Evolutionary conservation across 30 jellyfish, hydroid and myxozoan genomes (phyloP), one percentile per base, ranked within the genome.

Genomic region (Aurelia sp.): DNA sequence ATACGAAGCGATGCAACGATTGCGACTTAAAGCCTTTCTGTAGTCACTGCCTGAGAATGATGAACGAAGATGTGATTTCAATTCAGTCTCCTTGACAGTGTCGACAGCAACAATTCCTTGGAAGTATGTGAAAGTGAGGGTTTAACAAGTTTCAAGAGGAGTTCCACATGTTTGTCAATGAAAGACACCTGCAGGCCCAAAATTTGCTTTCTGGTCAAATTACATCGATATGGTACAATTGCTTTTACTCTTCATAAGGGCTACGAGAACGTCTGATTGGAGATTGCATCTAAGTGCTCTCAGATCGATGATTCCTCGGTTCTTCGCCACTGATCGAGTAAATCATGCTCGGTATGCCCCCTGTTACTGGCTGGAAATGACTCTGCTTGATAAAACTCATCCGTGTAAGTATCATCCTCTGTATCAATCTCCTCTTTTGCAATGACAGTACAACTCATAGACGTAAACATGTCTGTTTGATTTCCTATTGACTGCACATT

Each of bases 261-360:
- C 88, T 17, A 88, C 96, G 13, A 90, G 96, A 44, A 53, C 92
- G 59, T 52, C 83, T 19, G 81, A 88, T 72, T 88, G 96, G 92
- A 57, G 66, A 38, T 58, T 88, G 80, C 96, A 88, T 78, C 92
- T 88, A 8, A 44, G 73, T 64, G 24, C 93, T 22, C 55, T 88
- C 50, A 63, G 96, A 33, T 67, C 92, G 21, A 88, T 88, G 92
- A 90, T 88, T 40, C 96, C 96, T 44, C 78, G 96, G 96, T 88
- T 84, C 27, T 84, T 84, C 53, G 93, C 81, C 73, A 59, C 89
- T 3, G 93, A 84, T 63, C 82, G 93, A 7, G 88, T 73, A 2
- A 84, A 84, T 53, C 71, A 84, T 35, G 79, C 93, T 24, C 93
- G 93, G 13, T 73, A 84, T 84, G 88, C 88, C 16, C 88, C 88